phyloP scores from a whole-genome alignment of 2,888 invertebrate species.

The Chalcosyrphus nemorum region DNA sequence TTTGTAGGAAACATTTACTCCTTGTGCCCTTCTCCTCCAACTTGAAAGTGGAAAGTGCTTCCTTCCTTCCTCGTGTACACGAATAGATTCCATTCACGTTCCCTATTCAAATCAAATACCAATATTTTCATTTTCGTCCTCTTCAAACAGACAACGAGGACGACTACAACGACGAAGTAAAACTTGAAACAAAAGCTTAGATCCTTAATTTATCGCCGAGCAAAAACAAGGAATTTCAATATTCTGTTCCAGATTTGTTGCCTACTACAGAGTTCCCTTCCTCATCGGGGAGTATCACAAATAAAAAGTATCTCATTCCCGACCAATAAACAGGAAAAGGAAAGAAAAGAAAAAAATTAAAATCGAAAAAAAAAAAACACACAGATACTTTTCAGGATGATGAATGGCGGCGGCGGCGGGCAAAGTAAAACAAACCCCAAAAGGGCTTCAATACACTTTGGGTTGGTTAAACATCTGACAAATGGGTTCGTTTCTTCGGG shows the following conservation, averaged over 20 bases:
- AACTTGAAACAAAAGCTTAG: constrained; percentile 25
- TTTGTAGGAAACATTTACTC: background rate
- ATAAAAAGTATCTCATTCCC: background rate
- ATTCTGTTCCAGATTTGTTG: constrained; percentile 30
- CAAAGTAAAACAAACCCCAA: too few species aligned
- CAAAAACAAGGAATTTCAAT: constrained; percentile 38
- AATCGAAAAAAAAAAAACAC: background rate
- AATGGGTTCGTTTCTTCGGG: constrained; percentile 27
- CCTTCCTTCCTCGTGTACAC: background rate
- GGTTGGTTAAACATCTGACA: constrained; percentile 55
- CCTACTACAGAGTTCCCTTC: background rate
- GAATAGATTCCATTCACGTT: constrained; percentile 11
- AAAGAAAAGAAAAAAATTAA: constrained; percentile 12
- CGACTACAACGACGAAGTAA: too few species aligned
- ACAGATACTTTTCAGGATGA: constrained; percentile 37
- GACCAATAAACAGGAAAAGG: background rate
- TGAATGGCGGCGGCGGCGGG: constrained; percentile 27
- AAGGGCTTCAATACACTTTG: constrained; percentile 38
- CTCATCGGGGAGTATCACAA: background rate
- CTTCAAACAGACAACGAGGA: constrained; percentile 3
- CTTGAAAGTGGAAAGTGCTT: background rate
- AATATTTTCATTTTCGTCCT: constrained; percentile 18
- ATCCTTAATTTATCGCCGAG: constrained; percentile 24
- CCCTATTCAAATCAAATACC: constrained; percentile 30
- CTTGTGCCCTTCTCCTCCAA: background rate